Evolutionary conservation across 1,140 invertebrate genomes (phyloP).

Genomic region (Pteromalus puparum): DNA sequence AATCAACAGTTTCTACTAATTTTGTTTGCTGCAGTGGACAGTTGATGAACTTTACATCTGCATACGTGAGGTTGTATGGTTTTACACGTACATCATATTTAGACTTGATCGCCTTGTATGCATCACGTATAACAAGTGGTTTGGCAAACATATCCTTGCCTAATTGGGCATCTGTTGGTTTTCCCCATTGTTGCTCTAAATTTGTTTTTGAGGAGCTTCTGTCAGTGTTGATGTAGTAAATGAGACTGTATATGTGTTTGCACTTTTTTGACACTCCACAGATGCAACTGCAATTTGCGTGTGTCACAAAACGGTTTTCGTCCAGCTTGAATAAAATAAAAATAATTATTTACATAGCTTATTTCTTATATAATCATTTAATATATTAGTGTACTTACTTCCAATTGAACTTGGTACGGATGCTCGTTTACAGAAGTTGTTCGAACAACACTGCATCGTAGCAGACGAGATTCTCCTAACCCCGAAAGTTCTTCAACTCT

Average conservation of each 20-base stretch:
- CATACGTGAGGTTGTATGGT: neutral
- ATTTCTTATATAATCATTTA: no score
- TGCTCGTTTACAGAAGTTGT: neutral
- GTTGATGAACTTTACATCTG: no score
- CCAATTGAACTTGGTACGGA: neutral
- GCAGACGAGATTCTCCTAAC: neutral
- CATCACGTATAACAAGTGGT: neutral
- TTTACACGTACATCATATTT: constrained; percentile 46
- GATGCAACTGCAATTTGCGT: constrained; percentile 54
- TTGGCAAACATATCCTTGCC: constrained; percentile 54
- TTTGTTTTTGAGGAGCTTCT: constrained; percentile 54
- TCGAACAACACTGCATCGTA: neutral
- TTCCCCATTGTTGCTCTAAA: constrained; percentile 55
- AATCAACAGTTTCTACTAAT: neutral
- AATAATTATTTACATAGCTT: no score
- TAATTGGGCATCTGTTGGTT: constrained; percentile 53
- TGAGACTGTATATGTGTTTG: constrained; percentile 55
- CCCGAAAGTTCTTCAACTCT: neutral
- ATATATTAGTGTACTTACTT: neutral
- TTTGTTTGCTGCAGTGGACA: no score
- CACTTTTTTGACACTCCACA: constrained; percentile 52
- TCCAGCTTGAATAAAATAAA: no score
- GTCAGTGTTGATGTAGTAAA: constrained; percentile 55
- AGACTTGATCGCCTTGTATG: constrained; percentile 44
- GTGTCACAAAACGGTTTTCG: no score